Base-by-base conservation (phyloP, 2,888 invertebrate species). In the Apamea sordens region DNA sequence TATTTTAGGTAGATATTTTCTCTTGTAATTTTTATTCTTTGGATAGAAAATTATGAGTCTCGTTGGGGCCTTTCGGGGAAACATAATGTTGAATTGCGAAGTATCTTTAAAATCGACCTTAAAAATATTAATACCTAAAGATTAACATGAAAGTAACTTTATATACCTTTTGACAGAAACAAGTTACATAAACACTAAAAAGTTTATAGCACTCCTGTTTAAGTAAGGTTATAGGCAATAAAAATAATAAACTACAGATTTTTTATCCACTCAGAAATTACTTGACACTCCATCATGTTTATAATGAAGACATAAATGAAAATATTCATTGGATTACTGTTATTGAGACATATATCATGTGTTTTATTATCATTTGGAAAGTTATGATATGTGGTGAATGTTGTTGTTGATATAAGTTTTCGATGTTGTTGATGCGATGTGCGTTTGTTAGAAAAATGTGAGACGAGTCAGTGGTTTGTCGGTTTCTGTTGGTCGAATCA, bases 311-410 rank as follows among this genome's bases (percentile, higher is more conserved):
- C 53, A 63, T 56, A 32, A 73, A 74, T 72, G 28, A 53, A 63
- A 41, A 71, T 72, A 75, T 50, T 77, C 44, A 68, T 56, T 68
- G 63, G 41, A 76, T 71, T 63, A 65, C 61, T 75, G 64, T 86
- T 77, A 72, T 82, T 86, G 47, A 41, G 13, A 64, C 63, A 47
- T 83, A 63, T 44, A 83, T 77, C 83, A 83, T 47, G 44, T 86
- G 28, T 68, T 86, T 82, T 74, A 83, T 77, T 77, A 75, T 53
- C 7, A 50, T 79, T 74, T 70, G 47, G 74, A 75, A 85, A 84
- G 76, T 75, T 77, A 67, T 28, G 59, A 77, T 44, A 64, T 73
- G 67, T 64, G 2, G 47, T n/a, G 61, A 81, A 82, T 81, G n/a
- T 82, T 36, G n/a, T 24, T 59, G 56, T 59, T 59, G 64, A 63